Evolutionary conservation across 2,888 invertebrate species (phyloP), one percentile per base, ranked within the genome.

Genomic region (Ditula angustiorana): DNA sequence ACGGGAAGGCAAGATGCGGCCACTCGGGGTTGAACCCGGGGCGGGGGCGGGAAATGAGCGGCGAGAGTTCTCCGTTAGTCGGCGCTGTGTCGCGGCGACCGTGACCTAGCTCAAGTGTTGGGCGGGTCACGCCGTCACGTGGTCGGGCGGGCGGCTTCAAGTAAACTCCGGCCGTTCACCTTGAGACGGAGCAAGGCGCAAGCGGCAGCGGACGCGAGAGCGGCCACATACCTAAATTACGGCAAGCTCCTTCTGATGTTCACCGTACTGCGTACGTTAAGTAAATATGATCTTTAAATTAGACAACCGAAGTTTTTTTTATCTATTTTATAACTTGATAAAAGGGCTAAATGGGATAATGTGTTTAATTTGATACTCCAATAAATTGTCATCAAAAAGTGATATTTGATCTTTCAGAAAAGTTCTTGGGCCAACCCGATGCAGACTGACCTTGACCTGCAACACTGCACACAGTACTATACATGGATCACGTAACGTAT

Each of bases 71-170:
- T 81, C 69, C 68, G 70, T 76, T 74, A 77, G 79, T 72, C 79
- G 82, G 81, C 73, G 75, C 75, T 76, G 79, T 82, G 84, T 83
- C 83, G 80, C 82, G 78, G 74, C 81, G 90, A 88, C 92, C 92
- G 85, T 92, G 92, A 92, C 92, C 92, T 90, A 90, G 85, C 86
- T 76, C 87, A 90, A 88, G 88, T 82, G 85, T 79, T 87, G 89
- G 87, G 87, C 85, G 88, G 88, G 89, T 87, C 90, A 68, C 64
- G 64, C 64, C 63, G 64, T 64, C 64, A 88, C 88, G 86, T 85
- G 87, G 81, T 77, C 83, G 88, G 89, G 87, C 85, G 89, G 87
- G 88, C 88, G 90, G 85, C 52, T 75, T 77, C 73, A 80, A 80
- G 79, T 79, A 41, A 75, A 80, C 84, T 79, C 76, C 75, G 90